These are phyloP conservation scores for Isoperla grammatica DNA, from an alignment of 2,888 invertebrate species.

Conservation along the genomic window DNA sequence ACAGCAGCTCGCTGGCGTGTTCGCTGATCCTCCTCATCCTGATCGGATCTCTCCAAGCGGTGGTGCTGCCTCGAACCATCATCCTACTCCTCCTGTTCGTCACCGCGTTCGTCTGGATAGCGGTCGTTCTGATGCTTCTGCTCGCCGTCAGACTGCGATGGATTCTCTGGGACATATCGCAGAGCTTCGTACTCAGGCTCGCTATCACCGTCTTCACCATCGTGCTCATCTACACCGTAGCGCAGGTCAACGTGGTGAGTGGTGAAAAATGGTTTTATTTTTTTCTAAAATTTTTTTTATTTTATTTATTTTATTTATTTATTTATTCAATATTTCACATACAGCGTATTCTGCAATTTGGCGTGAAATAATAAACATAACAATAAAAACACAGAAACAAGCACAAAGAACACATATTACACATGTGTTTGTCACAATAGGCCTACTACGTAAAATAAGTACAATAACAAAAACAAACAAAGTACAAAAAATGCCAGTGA, in stretches of 20 bases:
- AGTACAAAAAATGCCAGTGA: too few species aligned
- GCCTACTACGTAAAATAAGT: too few species aligned
- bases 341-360: too few species aligned
- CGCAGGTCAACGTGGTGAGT: constrained; percentile 90
- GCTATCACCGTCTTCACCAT: constrained; percentile 85
- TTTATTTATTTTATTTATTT: constrained; percentile 18
- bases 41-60: constrained; percentile 69
- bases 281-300: constrained; percentile 11
- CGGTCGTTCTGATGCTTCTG: constrained; percentile 76
- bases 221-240: constrained; percentile 79
- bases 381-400: too few species aligned
- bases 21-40: constrained; percentile 69
- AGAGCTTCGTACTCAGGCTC: constrained; percentile 73
- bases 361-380: too few species aligned
- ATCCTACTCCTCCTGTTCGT: constrained; percentile 79
- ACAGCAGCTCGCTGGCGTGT: constrained; percentile 75
- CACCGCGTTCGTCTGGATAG: constrained; percentile 86
- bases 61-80: constrained; percentile 76
- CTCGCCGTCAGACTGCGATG: constrained; percentile 77
- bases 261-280: constrained; percentile 18
- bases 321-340: constrained; percentile 25
- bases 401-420: too few species aligned
- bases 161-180: constrained; percentile 80
- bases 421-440: too few species aligned
- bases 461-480: too few species aligned